Conservation (phyloP, 2,113 vertebrate species). For the Todiramphus chloris region DNA sequence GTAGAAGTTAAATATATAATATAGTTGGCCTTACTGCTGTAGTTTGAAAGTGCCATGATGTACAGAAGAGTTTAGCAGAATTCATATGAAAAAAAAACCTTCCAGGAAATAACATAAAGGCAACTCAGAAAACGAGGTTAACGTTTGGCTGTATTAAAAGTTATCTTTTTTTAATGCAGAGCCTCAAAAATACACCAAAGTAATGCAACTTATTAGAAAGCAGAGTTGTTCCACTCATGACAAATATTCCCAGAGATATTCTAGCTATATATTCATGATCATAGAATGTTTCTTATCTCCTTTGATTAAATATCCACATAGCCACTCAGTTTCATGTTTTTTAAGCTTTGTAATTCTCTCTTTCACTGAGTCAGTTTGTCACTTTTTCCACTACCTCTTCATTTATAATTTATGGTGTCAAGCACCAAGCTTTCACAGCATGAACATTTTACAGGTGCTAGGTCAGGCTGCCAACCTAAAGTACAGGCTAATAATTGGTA, state of each 20-base stretch:
- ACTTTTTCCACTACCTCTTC: constrained; percentile 49
- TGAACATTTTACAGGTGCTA: constrained; percentile 63
- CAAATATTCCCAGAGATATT: not conserved
- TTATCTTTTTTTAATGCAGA: not conserved
- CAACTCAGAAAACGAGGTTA: not conserved
- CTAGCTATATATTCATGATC: not conserved
- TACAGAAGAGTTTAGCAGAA: not conserved
- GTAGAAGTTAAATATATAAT: not conserved
- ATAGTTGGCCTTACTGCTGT: not conserved
- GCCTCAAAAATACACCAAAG: not conserved
- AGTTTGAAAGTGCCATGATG: not conserved
- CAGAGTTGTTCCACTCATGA: not conserved
- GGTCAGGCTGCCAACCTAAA: constrained; percentile 64
- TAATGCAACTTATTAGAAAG: not conserved
- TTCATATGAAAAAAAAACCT: not conserved
- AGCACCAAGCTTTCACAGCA: constrained; percentile 54
- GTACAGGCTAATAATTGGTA: constrained; percentile 45
- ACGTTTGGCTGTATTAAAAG: not conserved
- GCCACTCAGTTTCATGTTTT: constrained; percentile 24
- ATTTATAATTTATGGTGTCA: constrained; percentile 73
- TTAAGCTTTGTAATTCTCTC: constrained; percentile 35
- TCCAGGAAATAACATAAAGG: not conserved
- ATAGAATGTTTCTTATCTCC: constrained; percentile 10
- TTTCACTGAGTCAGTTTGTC: constrained; percentile 27
- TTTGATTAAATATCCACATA: constrained; percentile 28